Conservation (phyloP, 2,113 vertebrate species). For the Ibidorhyncha struthersii region DNA sequence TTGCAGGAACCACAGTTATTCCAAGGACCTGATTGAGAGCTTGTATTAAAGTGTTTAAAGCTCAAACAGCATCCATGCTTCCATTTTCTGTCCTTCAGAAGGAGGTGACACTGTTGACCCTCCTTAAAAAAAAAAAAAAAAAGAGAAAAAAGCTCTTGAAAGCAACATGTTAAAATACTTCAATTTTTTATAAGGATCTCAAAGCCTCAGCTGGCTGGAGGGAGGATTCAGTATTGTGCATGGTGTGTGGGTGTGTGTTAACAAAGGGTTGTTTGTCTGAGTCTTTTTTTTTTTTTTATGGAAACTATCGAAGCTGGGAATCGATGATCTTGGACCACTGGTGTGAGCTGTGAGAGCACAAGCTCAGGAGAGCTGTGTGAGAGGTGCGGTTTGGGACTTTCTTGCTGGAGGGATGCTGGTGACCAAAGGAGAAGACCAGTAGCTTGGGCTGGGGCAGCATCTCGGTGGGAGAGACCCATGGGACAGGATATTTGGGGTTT, state of each 20-base stretch:
- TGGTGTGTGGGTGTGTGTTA: neutral
- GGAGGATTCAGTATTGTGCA: neutral
- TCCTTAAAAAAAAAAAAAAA: neutral
- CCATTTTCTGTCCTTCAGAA: neutral
- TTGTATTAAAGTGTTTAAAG: neutral
- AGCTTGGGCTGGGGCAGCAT: neutral
- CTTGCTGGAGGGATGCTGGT: neutral
- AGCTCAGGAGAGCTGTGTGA: neutral
- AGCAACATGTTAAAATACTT: neutral
- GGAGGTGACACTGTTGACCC: neutral
- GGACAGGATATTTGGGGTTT: neutral
- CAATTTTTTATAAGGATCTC: neutral
- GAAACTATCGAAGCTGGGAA: neutral
- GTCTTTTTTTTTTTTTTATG: neutral
- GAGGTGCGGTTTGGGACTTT: neutral
- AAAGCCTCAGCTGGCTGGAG: neutral
- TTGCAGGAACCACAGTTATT: neutral
- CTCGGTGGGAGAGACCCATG: rapidly evolving
- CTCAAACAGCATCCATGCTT: neutral
- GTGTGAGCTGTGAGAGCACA: neutral
- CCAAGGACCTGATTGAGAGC: neutral
- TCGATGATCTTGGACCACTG: neutral
- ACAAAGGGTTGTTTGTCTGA: neutral
- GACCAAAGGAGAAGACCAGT: neutral
- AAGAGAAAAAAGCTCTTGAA: neutral